Base-by-base conservation (phyloP, 2,797 vertebrate species). In the Champsocephalus esox region DNA sequence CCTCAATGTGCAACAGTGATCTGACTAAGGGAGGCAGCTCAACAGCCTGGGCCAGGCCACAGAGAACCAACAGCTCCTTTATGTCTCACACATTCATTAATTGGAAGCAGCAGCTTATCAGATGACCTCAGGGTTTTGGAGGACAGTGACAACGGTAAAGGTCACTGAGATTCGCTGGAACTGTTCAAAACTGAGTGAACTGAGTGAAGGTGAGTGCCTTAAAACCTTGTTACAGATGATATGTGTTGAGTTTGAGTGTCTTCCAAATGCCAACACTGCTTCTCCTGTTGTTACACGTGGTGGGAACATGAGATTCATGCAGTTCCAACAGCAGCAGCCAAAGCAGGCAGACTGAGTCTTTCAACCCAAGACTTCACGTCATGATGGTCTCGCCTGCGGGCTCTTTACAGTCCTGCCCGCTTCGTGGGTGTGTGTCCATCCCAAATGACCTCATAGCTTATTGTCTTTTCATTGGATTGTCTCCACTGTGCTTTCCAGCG, bases 351-450 rank as follows among this genome's bases (percentile, higher is more conserved):
- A 52, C 55, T 2, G n/a, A 65, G 50, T 66, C 58, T 55, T 21
- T 51, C 74, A 72, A 73, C 86, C 59, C 74, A 60, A 80, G 64
- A 84, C 64, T 83, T 77, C 71, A 82, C 70, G 83, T 73, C 75
- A 87, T 58, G 59, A 71, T 83, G 73, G 87, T 88, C 80, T 70
- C 70, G 44, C 71, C 51, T 41, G 60, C 61, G 49, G 56, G 32
- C 72, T 48, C 63, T 69, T 80, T 51, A 72, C 59, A 66, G 59
- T 21, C 3, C 60, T n/a, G 70, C 49, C 14, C 13, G 2, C 74
- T 72, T 12, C 46, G 59, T 54, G 63, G 75, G 71, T 70, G 76
- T 79, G 60, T 50, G 43, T 75, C 69, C 85, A 66, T 82, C 73
- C 59, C 69, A 52, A 83, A 54, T 77, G 73, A 84, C 80, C 73